Evolutionary conservation across 1,140 invertebrate species (phyloP), one percentile per base, ranked within the genome.

Genomic region (Pseudomyrmex cubaensis): DNA sequence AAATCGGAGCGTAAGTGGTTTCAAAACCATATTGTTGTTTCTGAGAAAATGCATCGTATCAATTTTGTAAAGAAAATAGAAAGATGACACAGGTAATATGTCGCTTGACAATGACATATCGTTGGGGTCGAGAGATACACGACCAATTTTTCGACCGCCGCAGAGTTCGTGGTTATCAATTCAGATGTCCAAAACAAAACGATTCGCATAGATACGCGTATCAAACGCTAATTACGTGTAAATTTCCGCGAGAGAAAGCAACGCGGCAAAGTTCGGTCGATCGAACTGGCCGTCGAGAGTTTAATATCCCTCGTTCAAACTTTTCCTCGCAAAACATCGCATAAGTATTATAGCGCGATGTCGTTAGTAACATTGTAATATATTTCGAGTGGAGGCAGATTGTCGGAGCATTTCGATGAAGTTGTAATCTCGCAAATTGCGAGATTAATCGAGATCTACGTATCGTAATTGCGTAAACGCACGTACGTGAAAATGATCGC

Each of bases 141-240:
- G 25, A 35, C 2, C 72, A 15, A 64, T 66, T 64, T 50, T 76
- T 35, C 48, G 20, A 50, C 25, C 20, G 10, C n/a, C 7, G 4
- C 1, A 10, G 15, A 35, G 8, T 75, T 48, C 63, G 22, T 12
- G 12, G 48, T 52, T 35, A 64, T 64, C n/a, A 35, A 64, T 64
- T 52, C 46, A 12, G 25, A n/a, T 35, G 35, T 35, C 35, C 35
- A 7, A 7, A 35, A 35, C 35, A 35, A 35, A 35, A 35, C 35
- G 7, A 7, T n/a, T n/a, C n/a, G n/a, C n/a, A n/a, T n/a, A n/a
- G 10, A 25, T 25, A 15, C 57, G n/a, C n/a, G 20, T 22, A 56
- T 69, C 13, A 17, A 78, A 57, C 12, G 62, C 9, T 69, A 78
- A 78, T 78, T 78, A 57, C 15, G 25, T 3, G 48, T 77, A 56